A percentile compares a stretch with the other conserved stretches of the same genome.
Conservation (phyloP, 2,797 vertebrate genomes). For the Myiotriccus ornatus region DNA sequence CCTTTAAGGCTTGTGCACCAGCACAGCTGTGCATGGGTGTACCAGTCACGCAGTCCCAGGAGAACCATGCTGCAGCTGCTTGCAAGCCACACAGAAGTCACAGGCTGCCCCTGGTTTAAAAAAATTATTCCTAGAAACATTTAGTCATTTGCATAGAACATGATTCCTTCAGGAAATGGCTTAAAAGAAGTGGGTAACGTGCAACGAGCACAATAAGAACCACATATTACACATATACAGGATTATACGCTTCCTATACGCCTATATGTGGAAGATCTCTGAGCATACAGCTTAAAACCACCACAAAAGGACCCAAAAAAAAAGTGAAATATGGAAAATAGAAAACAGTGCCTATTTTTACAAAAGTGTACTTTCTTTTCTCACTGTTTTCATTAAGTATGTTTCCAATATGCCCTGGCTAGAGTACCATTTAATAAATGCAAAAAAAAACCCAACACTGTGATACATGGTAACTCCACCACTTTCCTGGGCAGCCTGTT, state of each 20-base stretch:
- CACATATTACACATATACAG: background rate
- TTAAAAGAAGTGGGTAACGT: background rate
- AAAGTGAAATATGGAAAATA: too few relatives aligned
- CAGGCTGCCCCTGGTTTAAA: background rate
- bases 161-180: background rate
- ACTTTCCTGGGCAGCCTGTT: background rate
- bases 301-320: background rate
- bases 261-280: background rate
- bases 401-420: background rate
- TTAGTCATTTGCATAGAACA: background rate
- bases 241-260: background rate
- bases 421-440: background rate
- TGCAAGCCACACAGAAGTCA: background rate
- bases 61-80: background rate
- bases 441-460: background rate
- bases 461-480: background rate
- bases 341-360: background rate
- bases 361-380: background rate
- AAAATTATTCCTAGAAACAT: background rate
- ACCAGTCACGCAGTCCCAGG: rapidly evolving
- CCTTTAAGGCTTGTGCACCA: background rate
- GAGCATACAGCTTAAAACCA: background rate
- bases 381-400: background rate
- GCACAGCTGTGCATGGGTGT: background rate
- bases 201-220: background rate